Base-by-base conservation (phyloP, 2,113 vertebrate genomes). In the Hypocryptadius cinnamomeus region DNA sequence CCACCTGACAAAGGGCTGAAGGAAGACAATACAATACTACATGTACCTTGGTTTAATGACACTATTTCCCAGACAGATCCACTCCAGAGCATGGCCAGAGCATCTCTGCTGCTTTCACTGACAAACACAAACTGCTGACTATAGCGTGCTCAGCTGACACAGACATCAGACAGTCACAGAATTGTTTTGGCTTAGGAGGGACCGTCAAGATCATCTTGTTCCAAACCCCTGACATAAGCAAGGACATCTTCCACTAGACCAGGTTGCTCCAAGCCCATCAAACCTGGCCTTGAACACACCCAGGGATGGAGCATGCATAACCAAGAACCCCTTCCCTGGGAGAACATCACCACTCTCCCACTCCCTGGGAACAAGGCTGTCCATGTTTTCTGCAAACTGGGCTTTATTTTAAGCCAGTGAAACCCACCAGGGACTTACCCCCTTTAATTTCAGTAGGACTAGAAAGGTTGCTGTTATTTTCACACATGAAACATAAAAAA, bases 401-500 rank as follows among this genome's bases (percentile, higher is more conserved):
- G 39, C 30, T 68, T 15, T 61, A 90, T 73, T 91, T 39, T 35
- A 87, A 84, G 93, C 30, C 60, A 33, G 21, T 24, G 6, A 70
- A 90, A 87, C 71, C 70, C 82, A 30, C 86, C 21, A 25, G 94
- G 88, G 96, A 95, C 87, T 88, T 63, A 39, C 18, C 28, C 78
- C 80, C 79, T 79, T 47, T 83, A 84, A 95, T 93, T 90, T 94
- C 93, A 77, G 50, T 79, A 48, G 70, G 71, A 95, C 85, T 82
- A 57, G 59, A 93, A 93, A 57, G 56, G 87, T 63, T 66, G 94
- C 96, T 89, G 93, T n/a, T 96, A 88, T 94, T 96, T 97, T 96
- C 96, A 97, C 98, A 98, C 98, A 98, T 97, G 98, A 98, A 98
- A 98, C 98, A 98, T 97, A 97, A 98, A 98, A 98, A 98, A 98